Conservation (phyloP, 53 echinoderm and acorn worm species). For the Henricia sp. region DNA sequence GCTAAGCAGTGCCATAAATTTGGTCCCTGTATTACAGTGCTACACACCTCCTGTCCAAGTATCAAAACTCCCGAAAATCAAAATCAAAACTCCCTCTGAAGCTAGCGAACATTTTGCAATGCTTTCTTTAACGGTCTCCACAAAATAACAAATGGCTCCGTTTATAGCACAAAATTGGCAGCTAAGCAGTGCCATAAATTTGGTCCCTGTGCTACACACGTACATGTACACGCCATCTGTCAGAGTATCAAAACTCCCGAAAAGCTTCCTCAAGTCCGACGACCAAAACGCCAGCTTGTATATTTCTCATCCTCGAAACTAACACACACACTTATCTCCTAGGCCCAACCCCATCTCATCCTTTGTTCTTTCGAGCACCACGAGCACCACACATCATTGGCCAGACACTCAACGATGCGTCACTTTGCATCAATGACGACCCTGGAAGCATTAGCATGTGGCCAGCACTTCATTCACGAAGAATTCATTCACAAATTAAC, state of each 20-base stretch:
- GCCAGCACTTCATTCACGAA: not conserved
- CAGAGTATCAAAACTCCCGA: too few species aligned
- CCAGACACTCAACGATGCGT: not conserved
- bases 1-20: too few species aligned
- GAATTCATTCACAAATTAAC: not conserved
- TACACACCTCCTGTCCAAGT: too few species aligned
- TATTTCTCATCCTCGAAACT: not conserved
- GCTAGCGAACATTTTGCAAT: too few species aligned
- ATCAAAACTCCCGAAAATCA: too few species aligned
- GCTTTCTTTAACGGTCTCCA: too few species aligned
- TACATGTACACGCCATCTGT: slow-evolving; percentile 26
- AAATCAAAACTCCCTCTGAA: too few species aligned
- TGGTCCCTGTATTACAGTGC: too few species aligned
- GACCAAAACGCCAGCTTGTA: not conserved
- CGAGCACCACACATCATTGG: slow-evolving; percentile 5
- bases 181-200: too few species aligned
- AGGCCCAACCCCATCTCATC: not conserved
- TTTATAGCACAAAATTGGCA: too few species aligned
- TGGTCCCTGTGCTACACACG: too few species aligned
- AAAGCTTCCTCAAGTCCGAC: too few species aligned
- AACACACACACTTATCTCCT: not conserved
- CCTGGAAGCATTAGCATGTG: slow-evolving; percentile 18
- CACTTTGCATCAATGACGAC: not conserved
- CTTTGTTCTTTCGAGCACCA: slow-evolving; percentile 11
- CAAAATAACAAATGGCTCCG: not conserved